Percentiles rank a stretch among this genome's conserved stretches.
phyloP scores from a whole-genome alignment of 2,797 vertebrate species.

The Xenops minutus region DNA sequence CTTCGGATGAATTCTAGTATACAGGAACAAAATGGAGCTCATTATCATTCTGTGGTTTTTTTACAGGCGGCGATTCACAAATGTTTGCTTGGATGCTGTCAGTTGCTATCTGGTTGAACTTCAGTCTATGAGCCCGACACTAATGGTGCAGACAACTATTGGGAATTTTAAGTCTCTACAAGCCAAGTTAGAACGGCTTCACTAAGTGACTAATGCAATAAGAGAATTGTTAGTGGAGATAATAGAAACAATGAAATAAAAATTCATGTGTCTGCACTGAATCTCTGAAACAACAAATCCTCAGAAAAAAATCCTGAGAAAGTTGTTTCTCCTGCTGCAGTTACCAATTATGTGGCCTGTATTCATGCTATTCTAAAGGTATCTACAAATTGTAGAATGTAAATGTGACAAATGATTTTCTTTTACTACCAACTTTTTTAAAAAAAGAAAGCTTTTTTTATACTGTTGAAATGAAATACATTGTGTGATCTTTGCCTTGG shows the following conservation, averaged over 20 bases:
- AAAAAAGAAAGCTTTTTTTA: neutral
- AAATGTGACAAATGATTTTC: conserved; percentile 44
- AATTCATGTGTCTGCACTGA: conserved; percentile 4
- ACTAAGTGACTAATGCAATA: conserved; percentile 67
- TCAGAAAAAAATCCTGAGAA: neutral
- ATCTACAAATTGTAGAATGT: conserved; percentile 46
- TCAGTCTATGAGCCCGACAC: conserved; percentile 89
- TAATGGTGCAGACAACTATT: conserved; percentile 83
- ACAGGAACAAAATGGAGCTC: neutral
- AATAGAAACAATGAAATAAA: conserved; percentile 41
- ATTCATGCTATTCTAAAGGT: conserved; percentile 23
- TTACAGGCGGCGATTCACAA: conserved; percentile 89
- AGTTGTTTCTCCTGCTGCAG: conserved; percentile 6
- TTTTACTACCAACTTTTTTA: conserved; percentile 51
- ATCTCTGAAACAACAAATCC: neutral
- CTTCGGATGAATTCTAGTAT: neutral
- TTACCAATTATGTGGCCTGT: neutral
- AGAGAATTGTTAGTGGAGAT: neutral
- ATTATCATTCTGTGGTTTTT: neutral
- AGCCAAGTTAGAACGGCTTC: conserved; percentile 91
- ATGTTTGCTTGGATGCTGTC: conserved; percentile 92
- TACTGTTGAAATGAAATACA: conserved; percentile 12
- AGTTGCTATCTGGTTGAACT: conserved; percentile 95
- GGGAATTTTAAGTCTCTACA: conserved; percentile 96
- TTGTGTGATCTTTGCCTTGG: conserved; percentile 3